Evolutionary conservation across 2,888 invertebrate species (phyloP).

Genomic region (Yponomeuta plumbellus): DNA sequence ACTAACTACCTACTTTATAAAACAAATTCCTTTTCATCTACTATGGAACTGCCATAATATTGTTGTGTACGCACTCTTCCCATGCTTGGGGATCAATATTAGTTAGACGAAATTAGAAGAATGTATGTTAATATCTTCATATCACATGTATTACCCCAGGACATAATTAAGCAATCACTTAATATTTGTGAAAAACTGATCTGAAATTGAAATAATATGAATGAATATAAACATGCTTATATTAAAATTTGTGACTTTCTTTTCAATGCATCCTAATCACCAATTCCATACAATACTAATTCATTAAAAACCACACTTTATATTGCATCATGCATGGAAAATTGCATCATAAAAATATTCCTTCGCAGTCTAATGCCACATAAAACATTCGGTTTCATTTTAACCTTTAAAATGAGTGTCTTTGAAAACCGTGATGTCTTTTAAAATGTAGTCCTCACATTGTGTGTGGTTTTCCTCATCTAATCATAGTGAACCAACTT

Average conservation of each 20-base stretch:
- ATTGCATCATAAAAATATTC: too few relatives aligned
- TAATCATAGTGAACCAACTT: too few relatives aligned
- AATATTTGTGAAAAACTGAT: conserved; percentile 1
- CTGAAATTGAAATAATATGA: not conserved
- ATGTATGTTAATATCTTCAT: not conserved
- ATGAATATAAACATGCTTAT: conserved; percentile 2
- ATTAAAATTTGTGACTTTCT: not conserved
- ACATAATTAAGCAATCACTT: not conserved
- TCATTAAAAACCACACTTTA: too few relatives aligned
- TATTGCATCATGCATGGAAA: too few relatives aligned
- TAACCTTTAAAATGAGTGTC: too few relatives aligned
- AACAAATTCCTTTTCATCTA: not conserved
- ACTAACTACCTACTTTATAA: not conserved
- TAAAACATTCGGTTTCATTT: too few relatives aligned
- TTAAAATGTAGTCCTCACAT: too few relatives aligned
- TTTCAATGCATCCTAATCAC: not conserved
- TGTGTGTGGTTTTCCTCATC: too few relatives aligned
- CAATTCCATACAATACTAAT: not conserved
- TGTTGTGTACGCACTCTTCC: not conserved
- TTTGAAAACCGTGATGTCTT: too few relatives aligned
- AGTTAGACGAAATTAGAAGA: not conserved
- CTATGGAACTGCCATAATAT: not conserved
- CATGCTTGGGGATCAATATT: not conserved
- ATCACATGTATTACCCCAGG: not conserved
- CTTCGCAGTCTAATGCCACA: too few relatives aligned